Percentiles rank a stretch among this genome's conserved stretches.
Conservation (phyloP, 2,113 vertebrate species). For the Indicator indicator region DNA sequence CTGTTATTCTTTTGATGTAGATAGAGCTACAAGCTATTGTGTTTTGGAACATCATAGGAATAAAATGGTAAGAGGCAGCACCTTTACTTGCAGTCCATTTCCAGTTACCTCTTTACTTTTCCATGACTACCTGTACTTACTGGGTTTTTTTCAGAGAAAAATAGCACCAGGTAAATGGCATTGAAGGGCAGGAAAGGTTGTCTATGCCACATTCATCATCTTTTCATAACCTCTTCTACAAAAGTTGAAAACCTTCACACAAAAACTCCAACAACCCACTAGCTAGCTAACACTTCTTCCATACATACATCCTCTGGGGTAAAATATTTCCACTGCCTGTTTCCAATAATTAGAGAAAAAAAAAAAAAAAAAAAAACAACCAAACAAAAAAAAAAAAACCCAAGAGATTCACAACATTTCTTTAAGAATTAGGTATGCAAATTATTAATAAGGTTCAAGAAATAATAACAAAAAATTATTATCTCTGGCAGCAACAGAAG, state of each 20-base stretch:
- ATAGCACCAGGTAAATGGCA: neutral
- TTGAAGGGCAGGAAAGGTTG: neutral
- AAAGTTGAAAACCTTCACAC: neutral
- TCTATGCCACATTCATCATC: neutral
- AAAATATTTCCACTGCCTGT: neutral
- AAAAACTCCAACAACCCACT: neutral
- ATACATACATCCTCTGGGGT: neutral
- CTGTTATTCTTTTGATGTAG: neutral
- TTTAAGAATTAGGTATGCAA: neutral
- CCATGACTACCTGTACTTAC: neutral
- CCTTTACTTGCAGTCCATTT: neutral
- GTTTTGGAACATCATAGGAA: neutral
- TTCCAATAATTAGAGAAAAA: neutral
- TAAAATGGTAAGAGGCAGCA: neutral
- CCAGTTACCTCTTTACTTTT: neutral
- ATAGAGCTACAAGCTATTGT: neutral
- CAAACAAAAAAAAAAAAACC: too few species aligned
- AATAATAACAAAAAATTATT: rapidly evolving
- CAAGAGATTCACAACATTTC: neutral
- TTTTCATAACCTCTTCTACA: neutral
- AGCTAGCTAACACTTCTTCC: neutral
- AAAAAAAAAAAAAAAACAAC: too few species aligned
- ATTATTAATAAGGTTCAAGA: neutral
- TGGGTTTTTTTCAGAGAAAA: conserved; percentile 6
- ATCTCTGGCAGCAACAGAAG: neutral